A percentile compares a stretch with the other conserved stretches of the same genome.
phyloP scores from a whole-genome alignment of 2,797 vertebrate species.

The Xenopus petersii region DNA sequence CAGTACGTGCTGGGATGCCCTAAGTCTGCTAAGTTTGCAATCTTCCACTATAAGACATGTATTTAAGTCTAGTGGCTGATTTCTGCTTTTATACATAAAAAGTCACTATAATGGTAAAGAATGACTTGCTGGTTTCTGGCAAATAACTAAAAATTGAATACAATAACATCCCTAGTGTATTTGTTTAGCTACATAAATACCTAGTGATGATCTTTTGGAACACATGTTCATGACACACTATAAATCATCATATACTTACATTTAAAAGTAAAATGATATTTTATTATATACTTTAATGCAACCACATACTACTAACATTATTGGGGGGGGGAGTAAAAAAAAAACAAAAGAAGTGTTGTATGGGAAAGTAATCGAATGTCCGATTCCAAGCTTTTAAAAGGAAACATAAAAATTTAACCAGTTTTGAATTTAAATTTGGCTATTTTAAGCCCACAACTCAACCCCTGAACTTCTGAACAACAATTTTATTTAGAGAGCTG shows the following conservation, averaged over 20 bases:
- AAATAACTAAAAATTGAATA: not conserved
- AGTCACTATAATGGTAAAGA: too few relatives aligned
- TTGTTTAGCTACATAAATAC: not conserved
- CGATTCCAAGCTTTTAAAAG: conserved; percentile 33
- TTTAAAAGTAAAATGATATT: conserved; percentile 14
- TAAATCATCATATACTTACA: not conserved
- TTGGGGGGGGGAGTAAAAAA: not conserved
- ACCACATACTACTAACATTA: not conserved
- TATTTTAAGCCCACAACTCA: conserved; percentile 55
- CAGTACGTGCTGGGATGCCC: too few relatives aligned
- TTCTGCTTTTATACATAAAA: too few relatives aligned
- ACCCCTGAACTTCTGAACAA: conserved; percentile 72
- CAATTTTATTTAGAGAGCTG: conserved; percentile 74
- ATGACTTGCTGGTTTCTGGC: not conserved
- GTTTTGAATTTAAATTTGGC: conserved; percentile 59
- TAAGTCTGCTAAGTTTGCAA: too few relatives aligned
- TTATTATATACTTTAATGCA: conserved; percentile 8
- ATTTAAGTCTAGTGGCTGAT: too few relatives aligned
- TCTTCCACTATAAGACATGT: too few relatives aligned
- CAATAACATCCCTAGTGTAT: not conserved
- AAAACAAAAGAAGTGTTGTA: conserved; percentile 19
- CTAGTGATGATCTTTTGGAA: not conserved
- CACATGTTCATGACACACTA: not conserved
- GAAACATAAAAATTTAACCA: conserved; percentile 47
- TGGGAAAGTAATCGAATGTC: not conserved